Percentiles rank a stretch among this genome's conserved stretches.
These are phyloP conservation scores for Cotesia vestalis DNA, from an alignment of 1,140 invertebrate genomes.

Conservation along the genomic window DNA sequence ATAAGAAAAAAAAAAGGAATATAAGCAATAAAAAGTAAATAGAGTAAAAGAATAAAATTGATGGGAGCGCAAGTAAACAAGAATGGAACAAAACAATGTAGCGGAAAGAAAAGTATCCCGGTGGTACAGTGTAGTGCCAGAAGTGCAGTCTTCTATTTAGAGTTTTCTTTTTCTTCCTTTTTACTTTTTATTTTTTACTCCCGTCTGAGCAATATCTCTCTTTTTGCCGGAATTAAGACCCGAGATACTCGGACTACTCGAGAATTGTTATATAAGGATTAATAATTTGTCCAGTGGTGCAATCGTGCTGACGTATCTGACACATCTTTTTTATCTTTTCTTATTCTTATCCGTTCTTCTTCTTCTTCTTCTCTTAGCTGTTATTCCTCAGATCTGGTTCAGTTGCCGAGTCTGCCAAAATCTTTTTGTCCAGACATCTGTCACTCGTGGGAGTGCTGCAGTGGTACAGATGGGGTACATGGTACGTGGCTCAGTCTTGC, in stretches of 20 bases:
- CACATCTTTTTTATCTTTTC: constrained; percentile 8
- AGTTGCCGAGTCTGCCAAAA: constrained; percentile 6
- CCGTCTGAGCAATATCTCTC: constrained; percentile 47
- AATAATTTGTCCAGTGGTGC: constrained; percentile 52
- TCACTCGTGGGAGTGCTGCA: not conserved
- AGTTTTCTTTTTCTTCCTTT: not conserved
- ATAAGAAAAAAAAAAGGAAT: too few species aligned
- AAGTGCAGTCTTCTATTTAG: constrained; percentile 11
- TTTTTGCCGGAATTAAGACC: constrained; percentile 50
- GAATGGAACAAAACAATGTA: constrained; percentile 1
- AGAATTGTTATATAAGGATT: constrained; percentile 46
- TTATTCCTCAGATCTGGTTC: too few species aligned
- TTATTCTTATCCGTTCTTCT: not conserved
- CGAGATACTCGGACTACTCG: constrained; percentile 48
- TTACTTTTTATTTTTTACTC: constrained; percentile 43
- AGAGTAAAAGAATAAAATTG: not conserved
- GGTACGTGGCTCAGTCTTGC: too few species aligned
- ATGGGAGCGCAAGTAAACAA: constrained; percentile 9
- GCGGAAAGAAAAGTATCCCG: constrained; percentile 11
- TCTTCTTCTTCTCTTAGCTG: not conserved
- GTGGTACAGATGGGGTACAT: too few species aligned
- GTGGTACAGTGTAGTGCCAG: not conserved
- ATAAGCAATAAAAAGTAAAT: too few species aligned
- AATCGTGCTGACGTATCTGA: constrained; percentile 42
- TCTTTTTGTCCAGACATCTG: constrained; percentile 11